Conservation (phyloP, 2,113 vertebrate species). For the Pteropus alecto region DNA sequence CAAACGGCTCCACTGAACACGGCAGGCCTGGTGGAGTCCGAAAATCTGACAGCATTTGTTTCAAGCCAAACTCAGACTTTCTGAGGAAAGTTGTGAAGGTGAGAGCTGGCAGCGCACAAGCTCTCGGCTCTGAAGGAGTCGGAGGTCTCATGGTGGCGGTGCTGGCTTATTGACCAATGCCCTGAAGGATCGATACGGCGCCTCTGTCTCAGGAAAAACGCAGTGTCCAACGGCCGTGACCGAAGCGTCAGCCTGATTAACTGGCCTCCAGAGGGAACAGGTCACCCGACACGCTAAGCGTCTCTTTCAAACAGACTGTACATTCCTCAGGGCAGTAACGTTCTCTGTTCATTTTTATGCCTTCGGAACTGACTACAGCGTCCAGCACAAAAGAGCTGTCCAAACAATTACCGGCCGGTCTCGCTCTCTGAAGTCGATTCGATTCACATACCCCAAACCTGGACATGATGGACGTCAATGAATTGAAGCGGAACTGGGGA, state of each 20-base stretch:
- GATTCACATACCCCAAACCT: neutral
- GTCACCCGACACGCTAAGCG: neutral
- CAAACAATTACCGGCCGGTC: neutral
- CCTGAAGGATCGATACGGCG: neutral
- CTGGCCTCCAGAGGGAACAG: neutral
- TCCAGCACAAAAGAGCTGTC: neutral
- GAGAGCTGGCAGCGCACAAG: neutral
- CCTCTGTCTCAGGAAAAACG: neutral
- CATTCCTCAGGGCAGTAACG: neutral
- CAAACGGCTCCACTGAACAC: neutral
- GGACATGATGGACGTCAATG: neutral
- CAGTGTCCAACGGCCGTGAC: neutral
- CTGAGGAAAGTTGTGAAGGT: neutral
- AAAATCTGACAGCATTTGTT: neutral
- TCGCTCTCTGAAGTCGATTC: neutral
- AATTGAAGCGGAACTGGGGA: neutral
- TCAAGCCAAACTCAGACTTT: neutral
- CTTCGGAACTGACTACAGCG: neutral
- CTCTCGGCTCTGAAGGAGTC: neutral
- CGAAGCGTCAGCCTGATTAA: neutral
- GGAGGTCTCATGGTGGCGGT: neutral
- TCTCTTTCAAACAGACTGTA: neutral
- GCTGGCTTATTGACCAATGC: neutral
- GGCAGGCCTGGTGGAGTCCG: neutral
- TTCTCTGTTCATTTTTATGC: neutral